Base-by-base conservation (phyloP, 2,797 vertebrate genomes). In the Alosa sapidissima region DNA sequence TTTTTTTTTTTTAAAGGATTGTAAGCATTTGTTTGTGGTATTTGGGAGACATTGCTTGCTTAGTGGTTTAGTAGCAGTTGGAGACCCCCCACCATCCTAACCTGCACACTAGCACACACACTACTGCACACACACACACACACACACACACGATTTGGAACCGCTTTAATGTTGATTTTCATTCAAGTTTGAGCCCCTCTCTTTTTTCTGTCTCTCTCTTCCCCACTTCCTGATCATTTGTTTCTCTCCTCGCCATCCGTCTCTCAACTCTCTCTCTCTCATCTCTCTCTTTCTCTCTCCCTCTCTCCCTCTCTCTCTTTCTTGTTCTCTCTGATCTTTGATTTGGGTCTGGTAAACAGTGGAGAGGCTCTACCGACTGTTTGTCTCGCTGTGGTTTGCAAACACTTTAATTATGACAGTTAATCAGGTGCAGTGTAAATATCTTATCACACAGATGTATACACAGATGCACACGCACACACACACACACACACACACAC, bases 401-500 rank as follows among this genome's bases (percentile, higher is more conserved):
- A 52, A 54, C 49, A 75, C 68, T 75, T 75, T 75, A 41, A 75
- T 75, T 75, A 75, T 75, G 68, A 75, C 68, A 75, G 68, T 75
- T 75, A 75, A 75, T 75, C 68, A 75, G 68, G 68, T 75, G 68
- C 68, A 75, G 68, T 75, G 68, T 75, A 75, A 75, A 75, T 75
- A 75, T 14, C 68, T 75, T 75, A 75, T 75, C 68, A 75, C 68
- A 75, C 33, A 75, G 11, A 19, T 45, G 68, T 75, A 75, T 75
- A 75, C 68, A 75, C 68, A 75, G 33, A 75, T 41, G 14, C 5
- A 41, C 33, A 19, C 33, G 16, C 68, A 41, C 68, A 88, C 21
- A 54, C 47, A 87, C 81, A 55, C 28, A 41, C 24, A 88, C 82
- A 88, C 52, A 2, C 19, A 72, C 65, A 33, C 65, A 72, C 28